phyloP scores from a whole-genome alignment of 1,140 invertebrate genomes.

The Hyposmocoma kahamanoa region DNA sequence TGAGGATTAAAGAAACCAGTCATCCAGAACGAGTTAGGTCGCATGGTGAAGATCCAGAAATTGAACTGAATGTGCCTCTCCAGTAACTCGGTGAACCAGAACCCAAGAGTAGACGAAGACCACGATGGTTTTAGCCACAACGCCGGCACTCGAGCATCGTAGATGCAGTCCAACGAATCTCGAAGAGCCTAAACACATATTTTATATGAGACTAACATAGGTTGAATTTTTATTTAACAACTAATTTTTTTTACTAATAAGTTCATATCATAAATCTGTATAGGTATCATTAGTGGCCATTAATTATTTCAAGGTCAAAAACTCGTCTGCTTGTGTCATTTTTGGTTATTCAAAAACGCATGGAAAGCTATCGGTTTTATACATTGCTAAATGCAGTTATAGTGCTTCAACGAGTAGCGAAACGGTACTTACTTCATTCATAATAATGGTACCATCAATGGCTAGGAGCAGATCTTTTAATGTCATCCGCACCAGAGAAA shows the following conservation, averaged over 20 bases:
- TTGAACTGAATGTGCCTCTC: conserved; percentile 92
- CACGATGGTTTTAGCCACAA: conserved; percentile 96
- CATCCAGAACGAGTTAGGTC: conserved; percentile 96
- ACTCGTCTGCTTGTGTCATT: too few relatives aligned
- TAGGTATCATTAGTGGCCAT: too few relatives aligned
- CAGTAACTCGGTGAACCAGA: conserved; percentile 97
- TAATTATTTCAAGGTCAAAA: too few relatives aligned
- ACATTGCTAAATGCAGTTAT: too few relatives aligned
- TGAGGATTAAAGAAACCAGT: conserved; percentile 99
- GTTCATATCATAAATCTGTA: too few relatives aligned
- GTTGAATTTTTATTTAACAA: too few relatives aligned
- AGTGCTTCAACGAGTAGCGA: too few relatives aligned
- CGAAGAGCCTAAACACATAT: conserved; percentile 83
- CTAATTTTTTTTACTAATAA: too few relatives aligned
- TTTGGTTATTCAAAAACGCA: too few relatives aligned
- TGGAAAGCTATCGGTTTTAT: too few relatives aligned
- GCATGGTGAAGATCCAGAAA: conserved; percentile 86
- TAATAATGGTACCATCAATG: conserved; percentile 97
- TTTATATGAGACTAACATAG: too few relatives aligned
- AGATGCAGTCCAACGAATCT: conserved; percentile 94
- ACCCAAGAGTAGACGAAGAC: conserved; percentile 96
- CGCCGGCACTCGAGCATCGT: conserved; percentile 93
- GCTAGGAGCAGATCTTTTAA: conserved; percentile 92
- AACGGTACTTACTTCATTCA: conserved; percentile 84
- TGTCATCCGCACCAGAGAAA: conserved; percentile 84